Evolutionary conservation across 2,888 invertebrate species (phyloP).

Genomic region (Tenodera sinensis): DNA sequence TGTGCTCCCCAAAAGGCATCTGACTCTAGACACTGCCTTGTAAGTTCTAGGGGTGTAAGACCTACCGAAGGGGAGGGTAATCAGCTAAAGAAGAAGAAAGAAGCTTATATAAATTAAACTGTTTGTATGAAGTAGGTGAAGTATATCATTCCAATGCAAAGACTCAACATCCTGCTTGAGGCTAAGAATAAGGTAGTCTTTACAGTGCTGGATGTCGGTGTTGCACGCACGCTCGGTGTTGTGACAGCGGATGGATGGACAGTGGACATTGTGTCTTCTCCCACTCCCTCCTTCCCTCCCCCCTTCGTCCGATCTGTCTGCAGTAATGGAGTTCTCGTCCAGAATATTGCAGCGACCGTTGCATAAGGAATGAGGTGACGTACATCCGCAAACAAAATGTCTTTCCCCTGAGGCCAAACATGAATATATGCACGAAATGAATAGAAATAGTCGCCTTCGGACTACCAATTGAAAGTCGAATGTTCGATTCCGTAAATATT

Average conservation of each 20-base stretch:
- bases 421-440: background rate
- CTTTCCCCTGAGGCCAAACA: background rate
- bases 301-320: conserved; percentile 6
- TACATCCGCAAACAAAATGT: background rate
- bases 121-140: no score
- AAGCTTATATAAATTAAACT: no score
- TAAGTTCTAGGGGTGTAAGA: no score
- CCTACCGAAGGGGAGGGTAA: no score
- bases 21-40: no score
- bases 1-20: no score
- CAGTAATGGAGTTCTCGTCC: conserved; percentile 23
- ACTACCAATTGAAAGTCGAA: background rate
- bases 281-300: background rate
- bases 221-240: background rate
- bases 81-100: no score
- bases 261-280: conserved; percentile 13
- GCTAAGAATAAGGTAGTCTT: background rate
- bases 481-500: background rate
- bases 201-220: background rate
- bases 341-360: conserved; percentile 18
- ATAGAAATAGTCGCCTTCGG: background rate
- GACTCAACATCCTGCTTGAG: no score
- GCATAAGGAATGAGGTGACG: conserved; percentile 22
- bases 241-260: conserved; percentile 17
- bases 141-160: no score